A percentile compares a stretch with the other conserved stretches of the same genome.
phyloP scores from a whole-genome alignment of 2,113 vertebrate genomes.

The Nerophis lumbriciformis region DNA sequence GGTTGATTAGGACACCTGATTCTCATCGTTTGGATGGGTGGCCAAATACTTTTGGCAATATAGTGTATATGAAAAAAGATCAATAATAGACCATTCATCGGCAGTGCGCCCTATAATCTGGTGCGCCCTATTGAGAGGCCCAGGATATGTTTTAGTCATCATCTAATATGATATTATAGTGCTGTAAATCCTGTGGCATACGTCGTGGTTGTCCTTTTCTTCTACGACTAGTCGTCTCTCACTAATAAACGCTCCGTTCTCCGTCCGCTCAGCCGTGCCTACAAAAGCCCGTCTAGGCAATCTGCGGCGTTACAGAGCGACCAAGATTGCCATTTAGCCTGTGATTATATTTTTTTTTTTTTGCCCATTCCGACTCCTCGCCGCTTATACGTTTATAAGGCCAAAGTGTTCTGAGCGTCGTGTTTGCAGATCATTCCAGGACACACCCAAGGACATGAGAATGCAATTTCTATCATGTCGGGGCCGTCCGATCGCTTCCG shows the following conservation, averaged over 20 bases:
- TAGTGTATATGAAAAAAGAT: too few species aligned
- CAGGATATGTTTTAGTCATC: too few species aligned
- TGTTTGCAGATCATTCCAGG: neutral
- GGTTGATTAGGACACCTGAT: too few species aligned
- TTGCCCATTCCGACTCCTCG: neutral
- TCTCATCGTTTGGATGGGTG: too few species aligned
- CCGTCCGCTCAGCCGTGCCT: neutral
- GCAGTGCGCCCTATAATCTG: too few species aligned
- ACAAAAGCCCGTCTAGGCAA: constrained; percentile 25
- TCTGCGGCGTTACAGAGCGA: constrained; percentile 8
- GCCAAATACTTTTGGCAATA: too few species aligned
- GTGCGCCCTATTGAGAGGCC: too few species aligned
- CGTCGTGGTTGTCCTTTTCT: too few species aligned
- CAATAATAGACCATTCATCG: too few species aligned
- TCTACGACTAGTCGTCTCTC: too few species aligned
- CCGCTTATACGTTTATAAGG: constrained; percentile 14
- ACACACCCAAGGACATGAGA: constrained; percentile 17
- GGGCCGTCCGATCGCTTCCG: constrained; percentile 13
- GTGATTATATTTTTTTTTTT: constrained; percentile 9
- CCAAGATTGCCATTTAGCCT: constrained; percentile 46
- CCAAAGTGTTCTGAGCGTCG: neutral
- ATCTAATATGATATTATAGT: too few species aligned
- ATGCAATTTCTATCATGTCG: constrained; percentile 4
- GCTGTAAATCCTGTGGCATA: too few species aligned
- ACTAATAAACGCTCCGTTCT: constrained; percentile 20